Base-by-base conservation (phyloP, 1,140 invertebrate species). In the Philopotamus ludificatus region DNA sequence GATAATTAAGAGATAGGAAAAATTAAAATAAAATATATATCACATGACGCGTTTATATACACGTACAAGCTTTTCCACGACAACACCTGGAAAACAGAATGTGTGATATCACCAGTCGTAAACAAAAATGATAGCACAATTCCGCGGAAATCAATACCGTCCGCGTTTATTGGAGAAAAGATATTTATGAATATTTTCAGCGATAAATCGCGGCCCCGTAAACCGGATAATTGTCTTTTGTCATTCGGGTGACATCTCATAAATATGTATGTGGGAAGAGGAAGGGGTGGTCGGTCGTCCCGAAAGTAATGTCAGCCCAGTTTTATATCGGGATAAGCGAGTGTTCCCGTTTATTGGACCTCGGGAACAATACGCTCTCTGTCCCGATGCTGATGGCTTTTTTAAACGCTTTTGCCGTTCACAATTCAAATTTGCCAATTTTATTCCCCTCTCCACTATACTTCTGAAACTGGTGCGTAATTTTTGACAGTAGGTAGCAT, bases 391-490 rank as follows among this genome's bases (percentile, higher is more conserved):
- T 47, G 44, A 47, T 12, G 10, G 44, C 4, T 47, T 47, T 47
- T 47, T 47, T 20, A 34, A 47, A 47, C 44, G 44, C 18, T 47
- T 15, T 47, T 47, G 4, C 10, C 18, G 44, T 47, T 47, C 44
- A 47, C 10, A 4, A 47, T 47, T 47, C 15, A 47, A 47, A 47
- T 47, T 47, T 16, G 44, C 44, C 44, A 47, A 47, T 47, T 47
- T 9, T n/a, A n/a, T n/a, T n/a, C n/a, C n/a, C n/a, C n/a, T n/a
- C n/a, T n/a, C n/a, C n/a, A n/a, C n/a, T n/a, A n/a, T n/a, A n/a
- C n/a, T n/a, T n/a, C n/a, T n/a, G n/a, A n/a, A n/a, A n/a, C n/a
- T n/a, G n/a, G n/a, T n/a, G n/a, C n/a, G n/a, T n/a, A n/a, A n/a
- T n/a, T n/a, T 20, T 12, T 8, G 4, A 47, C 10, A 20, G 15